Base-by-base conservation (phyloP, 2,797 vertebrate genomes). In the Sylvia borin region DNA sequence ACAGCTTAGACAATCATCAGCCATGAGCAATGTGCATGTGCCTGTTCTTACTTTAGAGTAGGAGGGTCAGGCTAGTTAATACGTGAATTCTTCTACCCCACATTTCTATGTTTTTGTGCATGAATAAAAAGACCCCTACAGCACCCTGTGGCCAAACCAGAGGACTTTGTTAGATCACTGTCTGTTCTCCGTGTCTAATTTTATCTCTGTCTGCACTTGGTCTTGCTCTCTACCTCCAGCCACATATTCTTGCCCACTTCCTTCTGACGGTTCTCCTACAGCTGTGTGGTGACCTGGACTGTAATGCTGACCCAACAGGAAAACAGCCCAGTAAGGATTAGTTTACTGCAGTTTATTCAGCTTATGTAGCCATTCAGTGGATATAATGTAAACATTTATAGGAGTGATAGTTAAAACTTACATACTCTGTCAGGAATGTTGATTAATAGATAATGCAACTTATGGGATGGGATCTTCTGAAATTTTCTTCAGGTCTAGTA, bases 221-320 rank as follows among this genome's bases (percentile, higher is more conserved):
- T 90, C 90, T 73, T 86, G 90, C 64, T 88, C 43, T 78, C 47
- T 66, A 93, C 90, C 93, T 94, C 90, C 38, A 40, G 94, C 92
- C 94, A 86, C 85, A 53, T 73, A 88, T 62, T 94, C 76, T 95
- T 79, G 60, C 55, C 58, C 51, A 62, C 93, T 94, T 92, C 93
- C 93, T 93, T 94, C 67, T 70, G 87, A 89, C 77, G 55, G 70
- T 64, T 88, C 83, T 96, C 42, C 54, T 92, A n/a, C 93, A 93
- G 95, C 93, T 94, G 90, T n/a, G 36, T 36, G 73, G 54, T 88
- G 93, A 92, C 91, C 93, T 61, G 60, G 70, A 29, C 90, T 72
- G 70, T 5, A 45, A 11, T 22, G 51, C 88, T 95, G 83, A 90
- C 94, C 93, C 89, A 66, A 90, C 85, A 95, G 93, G 88, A 95